Base-by-base conservation (phyloP, 2,113 vertebrate genomes). In the Dicentrarchus labrax region DNA sequence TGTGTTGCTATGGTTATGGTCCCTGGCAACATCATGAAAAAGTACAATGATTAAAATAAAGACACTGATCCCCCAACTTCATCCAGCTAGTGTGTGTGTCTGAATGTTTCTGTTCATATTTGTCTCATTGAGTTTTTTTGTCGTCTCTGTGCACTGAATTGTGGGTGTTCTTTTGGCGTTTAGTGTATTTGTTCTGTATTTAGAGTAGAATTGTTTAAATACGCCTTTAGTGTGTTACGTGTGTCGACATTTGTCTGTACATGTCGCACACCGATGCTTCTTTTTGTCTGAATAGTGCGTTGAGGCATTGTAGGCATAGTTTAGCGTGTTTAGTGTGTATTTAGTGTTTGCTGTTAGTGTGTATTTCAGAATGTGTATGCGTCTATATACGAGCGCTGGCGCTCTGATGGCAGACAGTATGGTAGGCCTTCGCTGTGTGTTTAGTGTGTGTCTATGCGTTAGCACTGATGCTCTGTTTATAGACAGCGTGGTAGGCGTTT, bases 401-500 rank as follows among this genome's bases (percentile, higher is more conserved):
- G 50, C 70, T 59, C 41, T n/a, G 43, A 57, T 41, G 66, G 59
- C 53, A 59, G 41, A 54, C 30, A 24, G 50, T 30, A 36, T 2
- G 15, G 45, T 41, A 51, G 73, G 61, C 54, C 76, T 45, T 41
- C 0, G 3, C 38, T 38, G 64, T 19, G 88, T 60, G 72, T 75
- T 22, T 36, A 21, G 64, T 66, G 61, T 45, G 72, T n/a, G 22
- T 85, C 86, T 95, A 99, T 87, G 98, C 96, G 75, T 97, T 99
- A 53, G 96, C 96, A 78, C 97, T 98, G 90, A 99, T 96, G 71
- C 98, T 99, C 96, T 99, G 98, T 93, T 99, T 99, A 94, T 99
- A 99, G 94, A 99, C 98, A 51, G 98, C 98, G 62, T 99, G 98
- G 95, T 99, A 99, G 56, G 98, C 98, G 70, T 99, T 99, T 91